These are phyloP conservation scores for Rhea pennata DNA, from an alignment of 2,113 vertebrate species.

Conservation along the genomic window DNA sequence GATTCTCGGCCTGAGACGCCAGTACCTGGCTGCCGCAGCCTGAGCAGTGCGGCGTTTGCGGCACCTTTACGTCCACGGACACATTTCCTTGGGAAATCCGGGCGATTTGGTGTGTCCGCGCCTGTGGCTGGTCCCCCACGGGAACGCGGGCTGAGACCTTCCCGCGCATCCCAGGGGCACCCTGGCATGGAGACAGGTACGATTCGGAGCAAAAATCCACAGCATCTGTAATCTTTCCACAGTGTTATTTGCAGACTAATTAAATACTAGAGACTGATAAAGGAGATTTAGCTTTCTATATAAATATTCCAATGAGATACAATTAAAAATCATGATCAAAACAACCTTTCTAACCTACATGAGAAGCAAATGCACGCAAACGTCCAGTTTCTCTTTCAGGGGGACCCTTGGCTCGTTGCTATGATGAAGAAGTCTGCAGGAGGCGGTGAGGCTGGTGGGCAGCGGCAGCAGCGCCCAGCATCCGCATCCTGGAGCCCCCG, in stretches of 20 bases:
- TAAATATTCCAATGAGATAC: rapidly evolving
- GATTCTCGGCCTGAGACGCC: rapidly evolving
- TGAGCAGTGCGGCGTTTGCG: rapidly evolving
- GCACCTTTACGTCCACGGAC: not conserved
- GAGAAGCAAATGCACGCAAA: rapidly evolving
- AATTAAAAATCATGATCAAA: rapidly evolving
- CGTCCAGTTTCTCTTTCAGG: not conserved
- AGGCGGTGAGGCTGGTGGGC: not conserved
- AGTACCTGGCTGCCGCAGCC: not conserved
- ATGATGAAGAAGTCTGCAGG: not conserved
- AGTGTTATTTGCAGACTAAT: not conserved
- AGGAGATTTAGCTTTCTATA: not conserved
- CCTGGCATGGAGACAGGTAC: rapidly evolving
- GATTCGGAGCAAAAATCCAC: too few relatives aligned
- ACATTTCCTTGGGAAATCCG: rapidly evolving
- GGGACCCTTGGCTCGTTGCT: not conserved
- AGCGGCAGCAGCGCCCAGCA: rapidly evolving
- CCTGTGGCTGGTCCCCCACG: not conserved
- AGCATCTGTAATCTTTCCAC: rapidly evolving
- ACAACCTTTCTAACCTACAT: rapidly evolving
- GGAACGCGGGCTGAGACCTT: not conserved
- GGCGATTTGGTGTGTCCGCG: not conserved
- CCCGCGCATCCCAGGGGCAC: rapidly evolving
- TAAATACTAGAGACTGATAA: too few relatives aligned
- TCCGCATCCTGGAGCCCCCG: rapidly evolving